These are phyloP conservation scores for Gallinago undulata DNA, from an alignment of 2,113 vertebrate genomes.

Conservation along the genomic window DNA sequence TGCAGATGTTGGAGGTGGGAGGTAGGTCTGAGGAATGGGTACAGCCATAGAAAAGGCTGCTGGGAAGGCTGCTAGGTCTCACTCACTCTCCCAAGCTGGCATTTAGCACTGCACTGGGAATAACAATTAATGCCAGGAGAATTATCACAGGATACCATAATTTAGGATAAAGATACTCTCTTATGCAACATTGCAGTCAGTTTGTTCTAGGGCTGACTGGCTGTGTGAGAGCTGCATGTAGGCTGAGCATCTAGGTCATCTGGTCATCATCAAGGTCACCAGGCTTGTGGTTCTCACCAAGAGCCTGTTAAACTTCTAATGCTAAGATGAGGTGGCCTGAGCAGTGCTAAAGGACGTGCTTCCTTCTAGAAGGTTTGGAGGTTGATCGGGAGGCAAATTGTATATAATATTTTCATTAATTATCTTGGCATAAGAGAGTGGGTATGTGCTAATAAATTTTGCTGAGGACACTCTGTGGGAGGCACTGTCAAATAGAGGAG, in stretches of 20 bases:
- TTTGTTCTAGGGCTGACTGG: not conserved
- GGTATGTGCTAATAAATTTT: not conserved
- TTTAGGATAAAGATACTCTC: not conserved
- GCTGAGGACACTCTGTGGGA: not conserved
- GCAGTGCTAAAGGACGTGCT: not conserved
- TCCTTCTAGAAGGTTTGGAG: not conserved
- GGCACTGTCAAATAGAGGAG: not conserved
- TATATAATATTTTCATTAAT: slow-evolving; percentile 18
- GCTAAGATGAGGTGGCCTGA: not conserved
- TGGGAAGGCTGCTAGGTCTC: not conserved
- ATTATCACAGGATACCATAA: not conserved
- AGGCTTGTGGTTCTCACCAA: not conserved
- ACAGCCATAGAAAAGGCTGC: not conserved
- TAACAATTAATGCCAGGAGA: not conserved
- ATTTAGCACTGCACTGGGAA: not conserved
- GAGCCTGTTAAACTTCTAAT: not conserved
- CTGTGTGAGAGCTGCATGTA: not conserved
- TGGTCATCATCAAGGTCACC: not conserved
- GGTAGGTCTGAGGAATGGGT: not conserved
- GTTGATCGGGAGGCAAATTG: not conserved
- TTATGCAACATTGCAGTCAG: not conserved
- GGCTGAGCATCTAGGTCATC: not conserved
- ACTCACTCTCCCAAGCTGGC: not conserved
- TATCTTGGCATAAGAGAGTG: not conserved
- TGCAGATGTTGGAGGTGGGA: not conserved